Conservation (phyloP, 2,888 invertebrate genomes). For the Acrobasis suavella region DNA sequence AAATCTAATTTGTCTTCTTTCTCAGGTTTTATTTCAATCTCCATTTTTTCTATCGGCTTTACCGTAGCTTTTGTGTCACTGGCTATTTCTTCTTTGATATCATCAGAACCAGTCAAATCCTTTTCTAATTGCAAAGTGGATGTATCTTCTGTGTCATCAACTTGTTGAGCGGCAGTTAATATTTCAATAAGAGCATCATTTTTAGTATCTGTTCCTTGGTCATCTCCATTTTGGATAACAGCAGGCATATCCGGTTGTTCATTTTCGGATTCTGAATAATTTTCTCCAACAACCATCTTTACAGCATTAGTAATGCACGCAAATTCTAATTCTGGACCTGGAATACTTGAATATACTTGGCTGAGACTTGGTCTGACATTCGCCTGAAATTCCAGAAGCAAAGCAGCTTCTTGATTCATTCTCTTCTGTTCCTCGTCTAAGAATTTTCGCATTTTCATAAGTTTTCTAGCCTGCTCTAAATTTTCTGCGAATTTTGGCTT, state of each 20-base stretch:
- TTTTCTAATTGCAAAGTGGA: slow-evolving; percentile 15
- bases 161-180: slow-evolving; percentile 32
- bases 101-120: slow-evolving; percentile 4
- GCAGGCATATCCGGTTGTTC: background rate
- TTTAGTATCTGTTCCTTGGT: slow-evolving; percentile 27
- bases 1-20: slow-evolving; percentile 20
- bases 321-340: slow-evolving; percentile 77
- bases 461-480: slow-evolving; percentile 84
- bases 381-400: slow-evolving; percentile 74
- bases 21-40: slow-evolving; percentile 26
- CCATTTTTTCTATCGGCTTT: slow-evolving; percentile 12
- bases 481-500: slow-evolving; percentile 88
- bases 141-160: slow-evolving; percentile 26
- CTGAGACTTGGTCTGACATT: slow-evolving; percentile 75
- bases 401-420: slow-evolving; percentile 76
- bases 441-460: slow-evolving; percentile 86
- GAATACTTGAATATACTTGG: slow-evolving; percentile 73
- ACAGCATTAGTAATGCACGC: slow-evolving; percentile 60
- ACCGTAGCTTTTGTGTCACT: slow-evolving; percentile 9
- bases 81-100: slow-evolving; percentile 13
- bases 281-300: slow-evolving; percentile 34
- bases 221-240: slow-evolving; percentile 16
- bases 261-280: slow-evolving; percentile 29
- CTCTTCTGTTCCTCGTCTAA: slow-evolving; percentile 83
- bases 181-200: slow-evolving; percentile 31